Evolutionary conservation across 2,888 invertebrate species (phyloP), one percentile per base, ranked within the genome.

Genomic region (Sphaerophoria taeniata): DNA sequence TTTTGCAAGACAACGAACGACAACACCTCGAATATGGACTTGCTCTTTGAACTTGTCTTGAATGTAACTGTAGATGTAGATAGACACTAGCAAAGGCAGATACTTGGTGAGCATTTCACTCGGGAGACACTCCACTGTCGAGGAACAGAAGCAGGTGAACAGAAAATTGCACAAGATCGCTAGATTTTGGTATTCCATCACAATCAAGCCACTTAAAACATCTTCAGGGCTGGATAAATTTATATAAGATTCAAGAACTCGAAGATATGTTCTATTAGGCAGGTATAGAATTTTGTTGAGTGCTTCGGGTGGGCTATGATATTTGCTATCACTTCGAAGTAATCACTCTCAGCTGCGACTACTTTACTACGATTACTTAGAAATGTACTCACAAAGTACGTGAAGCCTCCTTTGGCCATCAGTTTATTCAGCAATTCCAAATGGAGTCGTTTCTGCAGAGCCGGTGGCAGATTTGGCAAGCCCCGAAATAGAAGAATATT

Each of bases 1-100:
- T 70, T 92, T 92, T 24, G 89, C 88, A 43, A 92, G 51, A 39
- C 91, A 90, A 4, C 90, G 90, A 0, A 87, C 77, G 2, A 92
- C 87, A 6, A 91, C 56, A 0, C 70, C 77, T 2, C 87, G 73
- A 7, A 91, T 36, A n/a, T 89, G 87, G 4, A 87, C 65, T 39
- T 87, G 86, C 2, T 87, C 60, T 12, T 51, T 14, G n/a, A 76
- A 58, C 11, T 87, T 73, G 0, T 87, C 67, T 0, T 90, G 89
- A 47, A 91, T 39, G 4, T 89, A 83, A 47, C 89, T 80, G 53
- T 89, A 89, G n/a, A n/a, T n/a, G n/a, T n/a, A n/a, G 0, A 91
- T 75, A 47, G 89, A 90, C 4, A 92, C 63, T 0, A 92, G 83
- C 0, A 91, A 3, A 0, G 91, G 91, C 9, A 91, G 24, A 72